Conservation (phyloP, 2,797 vertebrate genomes). For the Gallirallus australis region DNA sequence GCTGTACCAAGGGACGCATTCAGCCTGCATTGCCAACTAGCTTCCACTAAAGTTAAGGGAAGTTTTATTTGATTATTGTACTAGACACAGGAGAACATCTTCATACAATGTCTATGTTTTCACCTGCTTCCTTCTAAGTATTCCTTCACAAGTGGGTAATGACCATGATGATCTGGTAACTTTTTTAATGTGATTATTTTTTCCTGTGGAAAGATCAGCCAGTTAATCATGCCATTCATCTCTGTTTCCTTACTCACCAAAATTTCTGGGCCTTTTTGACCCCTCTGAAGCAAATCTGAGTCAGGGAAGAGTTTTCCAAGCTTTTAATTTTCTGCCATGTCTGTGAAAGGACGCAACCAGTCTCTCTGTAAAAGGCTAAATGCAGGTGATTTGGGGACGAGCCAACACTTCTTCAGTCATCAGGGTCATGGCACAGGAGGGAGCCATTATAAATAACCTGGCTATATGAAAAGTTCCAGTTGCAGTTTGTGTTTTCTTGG, state of each 20-base stretch:
- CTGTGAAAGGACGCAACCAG: not conserved
- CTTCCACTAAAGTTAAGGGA: not conserved
- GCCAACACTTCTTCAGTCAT: accelerated
- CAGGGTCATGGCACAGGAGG: accelerated
- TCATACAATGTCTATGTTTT: not conserved
- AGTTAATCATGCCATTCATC: not conserved
- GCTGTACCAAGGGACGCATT: not conserved
- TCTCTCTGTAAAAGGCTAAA: not conserved
- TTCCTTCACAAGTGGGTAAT: not conserved
- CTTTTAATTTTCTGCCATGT: not conserved
- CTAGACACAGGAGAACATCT: not conserved
- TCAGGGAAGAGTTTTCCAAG: not conserved
- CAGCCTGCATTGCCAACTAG: not conserved
- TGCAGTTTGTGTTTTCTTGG: not conserved
- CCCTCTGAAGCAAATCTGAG: not conserved
- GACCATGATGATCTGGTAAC: not conserved
- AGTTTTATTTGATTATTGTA: not conserved
- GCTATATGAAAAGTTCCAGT: not conserved
- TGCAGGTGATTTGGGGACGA: not conserved
- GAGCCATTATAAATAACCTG: not conserved
- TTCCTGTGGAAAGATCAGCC: not conserved
- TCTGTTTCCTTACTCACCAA: not conserved
- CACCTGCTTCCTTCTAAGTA: not conserved
- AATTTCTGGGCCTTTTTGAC: not conserved
- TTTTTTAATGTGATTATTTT: not conserved